Evolutionary conservation across 2,888 invertebrate genomes (phyloP), one percentile per base, ranked within the genome.

Genomic region (Fragum fragum): DNA sequence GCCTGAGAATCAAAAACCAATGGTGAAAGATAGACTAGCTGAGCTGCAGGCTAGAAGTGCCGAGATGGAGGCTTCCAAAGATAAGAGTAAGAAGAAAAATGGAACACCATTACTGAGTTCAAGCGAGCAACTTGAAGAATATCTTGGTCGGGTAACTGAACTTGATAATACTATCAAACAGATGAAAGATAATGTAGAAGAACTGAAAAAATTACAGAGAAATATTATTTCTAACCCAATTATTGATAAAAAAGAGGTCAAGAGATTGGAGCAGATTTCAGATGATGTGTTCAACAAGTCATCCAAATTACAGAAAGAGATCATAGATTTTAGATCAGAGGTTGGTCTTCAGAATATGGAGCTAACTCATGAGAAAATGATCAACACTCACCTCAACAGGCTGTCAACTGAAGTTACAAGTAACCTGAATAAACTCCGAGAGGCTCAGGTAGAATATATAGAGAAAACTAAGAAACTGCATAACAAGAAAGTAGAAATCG

Each of bases 401-500:
- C 78, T 92, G n/a, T 79, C 86, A 14, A 77, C 82, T 32, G 88
- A 88, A 55, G 80, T 90, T 14, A 87, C 88, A 57, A 82, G 81
- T 70, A 73, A 85, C 7, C 87, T 89, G 66, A 88, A 91, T 77
- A 87, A 88, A 26, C 91, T 88, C 59, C 83, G 89, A 28, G 87
- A 78, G 42, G 87, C 87, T 68, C 92, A 92, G 68, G 89, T 90
- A 6, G 89, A 89, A 53, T 91, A 92, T 69, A 86, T 90, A 57
- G 90, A 91, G 26, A 90, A 89, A 76, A 90, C 91, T 69, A 87
- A 91, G 80, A 85, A 87, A 23, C 79, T 89, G 32, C 82, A 91
- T 32, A 85, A 87, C 18, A 84, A 87, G 42, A 90, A 90, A 70
- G 77, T 88, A 52, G 87, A 87, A 79, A 90, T 90, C 21, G 83